Evolutionary conservation across 2,888 invertebrate genomes (phyloP).

Genomic region (Polyploca ridens): DNA sequence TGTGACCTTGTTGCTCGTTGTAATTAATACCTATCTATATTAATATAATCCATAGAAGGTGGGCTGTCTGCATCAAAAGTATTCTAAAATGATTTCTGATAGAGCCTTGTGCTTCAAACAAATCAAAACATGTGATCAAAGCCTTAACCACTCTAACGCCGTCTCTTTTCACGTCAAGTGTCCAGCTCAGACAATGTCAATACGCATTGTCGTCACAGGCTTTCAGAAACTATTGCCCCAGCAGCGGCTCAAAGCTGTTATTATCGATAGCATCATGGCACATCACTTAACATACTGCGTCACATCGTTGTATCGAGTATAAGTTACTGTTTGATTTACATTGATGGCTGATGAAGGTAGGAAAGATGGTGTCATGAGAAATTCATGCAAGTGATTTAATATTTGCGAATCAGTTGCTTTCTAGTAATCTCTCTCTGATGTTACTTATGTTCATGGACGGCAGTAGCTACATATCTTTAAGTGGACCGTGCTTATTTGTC

Average conservation of each 20-base stretch:
- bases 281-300: slow-evolving; percentile 46
- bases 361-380: too few species aligned
- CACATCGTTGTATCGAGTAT: not conserved
- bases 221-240: slow-evolving; percentile 27
- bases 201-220: slow-evolving; percentile 34
- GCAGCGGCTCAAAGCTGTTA: slow-evolving; percentile 56
- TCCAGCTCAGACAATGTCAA: slow-evolving; percentile 38
- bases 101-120: not conserved
- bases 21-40: too few species aligned
- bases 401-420: too few species aligned
- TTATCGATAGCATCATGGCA: slow-evolving; percentile 72
- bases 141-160: slow-evolving; percentile 17
- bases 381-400: too few species aligned
- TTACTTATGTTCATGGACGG: too few species aligned
- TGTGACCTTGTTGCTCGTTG: too few species aligned
- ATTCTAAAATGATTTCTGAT: not conserved
- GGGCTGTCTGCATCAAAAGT: not conserved
- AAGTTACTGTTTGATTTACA: slow-evolving; percentile 26
- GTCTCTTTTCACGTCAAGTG: slow-evolving; percentile 29
- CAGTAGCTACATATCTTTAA: not conserved
- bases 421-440: too few species aligned
- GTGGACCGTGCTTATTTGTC: too few species aligned
- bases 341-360: slow-evolving; percentile 23
- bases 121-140: not conserved
- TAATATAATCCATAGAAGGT: too few species aligned